Evolutionary conservation across 2,888 invertebrate species (phyloP).

Genomic region (Netelia fuscicornis): DNA sequence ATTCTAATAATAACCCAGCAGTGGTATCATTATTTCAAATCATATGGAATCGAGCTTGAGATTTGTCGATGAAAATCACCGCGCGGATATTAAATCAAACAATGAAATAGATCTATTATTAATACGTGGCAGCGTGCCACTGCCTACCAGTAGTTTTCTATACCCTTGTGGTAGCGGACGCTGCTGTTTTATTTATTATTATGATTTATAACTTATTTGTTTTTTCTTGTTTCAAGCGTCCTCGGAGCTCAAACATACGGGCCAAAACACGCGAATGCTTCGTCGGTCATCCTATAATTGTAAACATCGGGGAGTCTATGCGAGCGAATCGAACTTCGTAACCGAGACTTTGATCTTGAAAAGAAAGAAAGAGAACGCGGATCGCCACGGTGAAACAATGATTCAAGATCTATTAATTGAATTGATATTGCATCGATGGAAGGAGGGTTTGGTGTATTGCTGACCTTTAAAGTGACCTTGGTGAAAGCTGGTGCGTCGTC

Average conservation of each 20-base stretch:
- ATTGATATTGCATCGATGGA: not conserved
- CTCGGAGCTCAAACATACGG: constrained; percentile 15
- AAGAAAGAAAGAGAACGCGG: not conserved
- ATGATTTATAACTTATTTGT: constrained; percentile 2
- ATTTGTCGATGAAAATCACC: not conserved
- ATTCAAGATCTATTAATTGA: no score
- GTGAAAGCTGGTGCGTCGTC: constrained; percentile 83
- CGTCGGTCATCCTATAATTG: constrained; percentile 16
- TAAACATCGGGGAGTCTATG: constrained; percentile 45
- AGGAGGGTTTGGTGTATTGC: constrained; percentile 30
- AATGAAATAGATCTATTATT: constrained; percentile 61
- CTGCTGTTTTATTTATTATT: not conserved
- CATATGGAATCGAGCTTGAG: not conserved
- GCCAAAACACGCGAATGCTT: constrained; percentile 19
- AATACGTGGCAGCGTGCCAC: constrained; percentile 62
- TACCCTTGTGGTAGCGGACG: constrained; percentile 12
- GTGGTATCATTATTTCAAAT: not conserved
- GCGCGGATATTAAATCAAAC: constrained; percentile 51
- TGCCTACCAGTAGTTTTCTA: constrained; percentile 1
- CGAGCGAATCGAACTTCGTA: not conserved
- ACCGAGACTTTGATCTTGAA: not conserved
- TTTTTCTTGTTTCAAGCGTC: not conserved
- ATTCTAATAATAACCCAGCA: no score
- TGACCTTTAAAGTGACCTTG: constrained; percentile 82
- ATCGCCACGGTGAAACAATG: no score